phyloP scores from a whole-genome alignment of 1,140 invertebrate genomes.

The Trachymyrmex septentrionalis region DNA sequence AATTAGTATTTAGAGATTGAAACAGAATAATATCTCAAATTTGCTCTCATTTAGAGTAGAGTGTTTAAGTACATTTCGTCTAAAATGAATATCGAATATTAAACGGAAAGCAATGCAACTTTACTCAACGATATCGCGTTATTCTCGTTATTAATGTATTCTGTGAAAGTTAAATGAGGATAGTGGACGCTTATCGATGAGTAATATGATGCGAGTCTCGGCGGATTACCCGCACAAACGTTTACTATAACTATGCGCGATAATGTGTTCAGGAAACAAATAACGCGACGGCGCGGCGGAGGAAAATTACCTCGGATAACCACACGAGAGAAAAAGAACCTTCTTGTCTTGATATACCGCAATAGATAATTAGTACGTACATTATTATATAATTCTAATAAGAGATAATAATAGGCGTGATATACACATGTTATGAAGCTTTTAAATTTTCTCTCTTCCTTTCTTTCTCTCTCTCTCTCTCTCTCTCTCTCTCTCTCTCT shows the following conservation, averaged over 20 bases:
- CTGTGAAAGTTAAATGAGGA: slow-evolving; percentile 12
- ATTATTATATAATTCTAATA: slow-evolving; percentile 12
- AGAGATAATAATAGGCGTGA: neutral
- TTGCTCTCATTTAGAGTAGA: too few relatives aligned
- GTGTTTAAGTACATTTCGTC: neutral
- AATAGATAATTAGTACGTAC: neutral
- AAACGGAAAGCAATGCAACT: neutral
- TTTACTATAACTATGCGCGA: slow-evolving; percentile 31
- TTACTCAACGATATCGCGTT: slow-evolving; percentile 32
- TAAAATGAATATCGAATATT: slow-evolving; percentile 17
- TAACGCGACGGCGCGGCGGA: slow-evolving; percentile 33
- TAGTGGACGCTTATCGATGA: slow-evolving; percentile 46
- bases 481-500: too few relatives aligned
- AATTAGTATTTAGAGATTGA: neutral
- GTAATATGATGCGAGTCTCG: slow-evolving; percentile 44
- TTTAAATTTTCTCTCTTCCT: neutral
- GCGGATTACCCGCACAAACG: slow-evolving; percentile 11
- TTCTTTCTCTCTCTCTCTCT: too few relatives aligned
- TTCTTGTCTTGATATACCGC: neutral
- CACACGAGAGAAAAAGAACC: slow-evolving; percentile 35
- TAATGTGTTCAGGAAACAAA: slow-evolving; percentile 59
- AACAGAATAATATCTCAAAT: slow-evolving; percentile 3
- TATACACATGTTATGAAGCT: neutral
- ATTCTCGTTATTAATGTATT: slow-evolving; percentile 44
- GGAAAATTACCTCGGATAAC: slow-evolving; percentile 64